Conservation (phyloP, 2,888 invertebrate genomes). For the Phyllotreta cruciferae region DNA sequence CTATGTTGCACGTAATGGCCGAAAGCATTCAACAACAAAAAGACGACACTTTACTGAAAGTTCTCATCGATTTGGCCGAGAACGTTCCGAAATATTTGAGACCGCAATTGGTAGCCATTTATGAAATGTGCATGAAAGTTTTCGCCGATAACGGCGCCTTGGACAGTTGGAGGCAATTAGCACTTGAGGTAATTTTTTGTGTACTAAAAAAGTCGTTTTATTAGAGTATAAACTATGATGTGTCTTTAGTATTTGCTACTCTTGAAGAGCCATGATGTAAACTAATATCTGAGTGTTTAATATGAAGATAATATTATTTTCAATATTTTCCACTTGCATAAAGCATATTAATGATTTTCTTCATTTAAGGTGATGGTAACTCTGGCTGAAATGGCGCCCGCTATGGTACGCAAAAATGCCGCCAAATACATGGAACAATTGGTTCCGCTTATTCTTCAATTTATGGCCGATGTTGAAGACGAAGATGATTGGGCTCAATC, state of each 20-base stretch:
- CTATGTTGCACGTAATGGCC: conserved; percentile 77
- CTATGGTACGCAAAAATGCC: conserved; percentile 94
- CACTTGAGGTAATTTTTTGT: conserved; percentile 75
- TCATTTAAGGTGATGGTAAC: conserved; percentile 73
- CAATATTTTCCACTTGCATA: not conserved
- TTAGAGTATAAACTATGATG: conserved; percentile 8
- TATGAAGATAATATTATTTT: not conserved
- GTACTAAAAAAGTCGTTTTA: not conserved
- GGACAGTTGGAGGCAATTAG: conserved; percentile 87
- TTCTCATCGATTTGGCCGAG: conserved; percentile 93
- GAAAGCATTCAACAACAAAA: conserved; percentile 84
- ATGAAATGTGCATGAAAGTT: conserved; percentile 88
- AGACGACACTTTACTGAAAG: conserved; percentile 90
- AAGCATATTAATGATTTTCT: not conserved
- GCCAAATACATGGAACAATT: conserved; percentile 81
- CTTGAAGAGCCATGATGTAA: conserved; percentile 50
- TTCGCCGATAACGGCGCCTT: conserved; percentile 74
- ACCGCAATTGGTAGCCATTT: conserved; percentile 83
- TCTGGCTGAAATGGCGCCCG: conserved; percentile 92
- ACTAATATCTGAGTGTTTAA: conserved; percentile 20
- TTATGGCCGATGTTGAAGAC: conserved; percentile 95
- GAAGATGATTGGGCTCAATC: conserved; percentile 87
- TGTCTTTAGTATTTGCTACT: conserved; percentile 59
- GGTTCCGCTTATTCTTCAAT: conserved; percentile 85
- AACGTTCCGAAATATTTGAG: conserved; percentile 91